Conservation (phyloP, 2,888 invertebrate species). For the Drosophila ochracea region DNA sequence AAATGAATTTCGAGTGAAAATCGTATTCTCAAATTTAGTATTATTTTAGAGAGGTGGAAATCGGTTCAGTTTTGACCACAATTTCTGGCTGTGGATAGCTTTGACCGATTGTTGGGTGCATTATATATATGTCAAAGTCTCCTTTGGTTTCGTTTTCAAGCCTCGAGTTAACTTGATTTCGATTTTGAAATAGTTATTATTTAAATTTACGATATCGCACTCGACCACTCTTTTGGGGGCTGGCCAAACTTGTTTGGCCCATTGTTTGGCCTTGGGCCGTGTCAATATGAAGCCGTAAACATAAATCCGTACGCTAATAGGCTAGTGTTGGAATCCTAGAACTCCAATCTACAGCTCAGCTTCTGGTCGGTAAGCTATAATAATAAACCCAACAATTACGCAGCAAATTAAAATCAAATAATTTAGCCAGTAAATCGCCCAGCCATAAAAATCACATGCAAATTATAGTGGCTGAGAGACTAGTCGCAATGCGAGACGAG, state of each 20-base stretch:
- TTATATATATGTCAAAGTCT: no score
- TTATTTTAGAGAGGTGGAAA: not conserved
- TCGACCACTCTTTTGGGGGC: slow-evolving; percentile 14
- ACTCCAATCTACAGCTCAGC: slow-evolving; percentile 16
- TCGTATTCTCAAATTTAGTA: not conserved
- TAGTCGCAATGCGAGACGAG: slow-evolving; percentile 1
- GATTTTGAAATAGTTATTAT: slow-evolving; percentile 4
- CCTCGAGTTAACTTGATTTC: not conserved
- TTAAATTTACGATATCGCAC: slow-evolving; percentile 5
- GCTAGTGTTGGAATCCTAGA: slow-evolving; percentile 28
- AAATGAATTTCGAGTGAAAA: not conserved
- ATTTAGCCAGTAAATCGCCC: slow-evolving; percentile 79
- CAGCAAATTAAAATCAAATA: slow-evolving; percentile 84
- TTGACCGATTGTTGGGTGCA: not conserved
- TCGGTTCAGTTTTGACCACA: no score
- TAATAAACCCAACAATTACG: slow-evolving; percentile 74
- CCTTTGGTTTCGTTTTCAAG: slow-evolving; percentile 2
- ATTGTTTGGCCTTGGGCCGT: slow-evolving; percentile 16
- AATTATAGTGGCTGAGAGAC: slow-evolving; percentile 74
- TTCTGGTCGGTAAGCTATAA: slow-evolving; percentile 31
- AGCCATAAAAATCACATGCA: slow-evolving; percentile 83
- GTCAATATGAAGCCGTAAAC: slow-evolving; percentile 63
- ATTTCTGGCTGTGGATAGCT: not conserved
- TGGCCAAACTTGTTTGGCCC: not conserved
- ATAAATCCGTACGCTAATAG: slow-evolving; percentile 67